Conservation (phyloP, 2,797 vertebrate species). For the Poeciliopsis infans region DNA sequence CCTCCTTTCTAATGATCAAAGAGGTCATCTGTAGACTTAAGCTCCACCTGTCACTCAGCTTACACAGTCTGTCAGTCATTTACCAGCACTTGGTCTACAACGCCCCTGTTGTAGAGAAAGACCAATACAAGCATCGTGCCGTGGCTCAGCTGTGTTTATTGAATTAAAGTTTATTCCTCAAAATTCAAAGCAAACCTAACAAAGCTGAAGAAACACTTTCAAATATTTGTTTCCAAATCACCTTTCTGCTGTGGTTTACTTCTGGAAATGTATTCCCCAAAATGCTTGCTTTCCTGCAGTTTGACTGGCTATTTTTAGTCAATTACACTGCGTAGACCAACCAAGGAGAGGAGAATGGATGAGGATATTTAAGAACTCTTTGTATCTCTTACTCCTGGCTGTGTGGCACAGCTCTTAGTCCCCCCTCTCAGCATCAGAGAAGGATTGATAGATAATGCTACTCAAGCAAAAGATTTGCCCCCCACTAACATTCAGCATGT, state of each 20-base stretch:
- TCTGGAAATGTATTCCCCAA: constrained; percentile 63
- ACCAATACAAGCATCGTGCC: constrained; percentile 20
- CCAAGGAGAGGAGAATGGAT: constrained; percentile 75
- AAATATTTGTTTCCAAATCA: constrained; percentile 55
- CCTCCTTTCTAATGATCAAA: constrained; percentile 72
- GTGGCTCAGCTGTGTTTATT: constrained; percentile 10
- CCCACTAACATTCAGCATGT: constrained; percentile 74
- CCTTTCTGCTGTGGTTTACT: constrained; percentile 52
- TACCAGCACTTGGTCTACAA: constrained; percentile 37
- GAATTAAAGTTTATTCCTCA: constrained; percentile 15
- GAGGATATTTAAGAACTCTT: constrained; percentile 80
- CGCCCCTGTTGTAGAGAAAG: constrained; percentile 34
- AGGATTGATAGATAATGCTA: constrained; percentile 79
- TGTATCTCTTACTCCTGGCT: constrained; percentile 74
- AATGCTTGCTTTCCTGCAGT: constrained; percentile 65
- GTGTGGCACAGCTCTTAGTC: constrained; percentile 69
- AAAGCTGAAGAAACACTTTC: background rate
- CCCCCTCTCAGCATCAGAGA: constrained; percentile 74
- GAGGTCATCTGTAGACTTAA: constrained; percentile 74
- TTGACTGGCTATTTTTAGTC: constrained; percentile 75
- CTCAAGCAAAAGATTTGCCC: constrained; percentile 80
- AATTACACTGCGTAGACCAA: constrained; percentile 71
- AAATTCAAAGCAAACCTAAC: constrained; percentile 21
- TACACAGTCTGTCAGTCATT: constrained; percentile 63
- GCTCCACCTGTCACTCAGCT: constrained; percentile 73